A percentile compares a stretch with the other conserved stretches of the same genome.
Conservation (phyloP, 2,797 vertebrate genomes). For the Acipenser oxyrinchus region DNA sequence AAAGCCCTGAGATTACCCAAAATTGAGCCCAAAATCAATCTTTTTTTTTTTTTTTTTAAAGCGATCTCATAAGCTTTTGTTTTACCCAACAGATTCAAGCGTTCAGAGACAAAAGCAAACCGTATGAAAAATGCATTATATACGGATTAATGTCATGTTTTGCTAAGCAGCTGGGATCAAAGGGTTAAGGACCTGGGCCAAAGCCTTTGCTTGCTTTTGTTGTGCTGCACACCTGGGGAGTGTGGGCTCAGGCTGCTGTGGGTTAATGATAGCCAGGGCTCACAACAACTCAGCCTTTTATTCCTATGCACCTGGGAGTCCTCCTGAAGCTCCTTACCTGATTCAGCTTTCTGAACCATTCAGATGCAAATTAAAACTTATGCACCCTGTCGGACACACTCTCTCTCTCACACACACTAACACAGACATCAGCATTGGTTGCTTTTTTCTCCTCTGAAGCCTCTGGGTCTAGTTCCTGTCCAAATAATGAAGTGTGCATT, state of each 20-base stretch:
- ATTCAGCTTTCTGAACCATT: conserved; percentile 6
- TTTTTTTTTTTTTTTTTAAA: too few relatives aligned
- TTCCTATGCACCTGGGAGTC: conserved; percentile 14
- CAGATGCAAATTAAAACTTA: conserved; percentile 16
- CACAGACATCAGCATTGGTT: conserved; percentile 7
- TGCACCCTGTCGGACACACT: background rate
- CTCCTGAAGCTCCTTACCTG: conserved; percentile 4
- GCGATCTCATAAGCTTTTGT: too few relatives aligned
- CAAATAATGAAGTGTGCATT: background rate
- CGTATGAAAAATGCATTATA: background rate
- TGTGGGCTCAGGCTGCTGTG: conserved; percentile 5
- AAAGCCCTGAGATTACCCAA: too few relatives aligned
- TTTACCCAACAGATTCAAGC: too few relatives aligned
- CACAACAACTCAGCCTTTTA: background rate
- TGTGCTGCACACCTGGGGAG: conserved; percentile 2
- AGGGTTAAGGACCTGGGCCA: conserved; percentile 1
- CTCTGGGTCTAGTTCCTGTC: conserved; percentile 21
- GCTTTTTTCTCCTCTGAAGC: conserved; percentile 20
- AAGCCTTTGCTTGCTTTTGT: conserved; percentile 5
- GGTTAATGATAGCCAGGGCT: background rate
- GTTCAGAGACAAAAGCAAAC: background rate
- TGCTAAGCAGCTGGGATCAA: conserved; percentile 8
- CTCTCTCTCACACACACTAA: conserved; percentile 14
- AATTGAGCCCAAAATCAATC: too few relatives aligned
- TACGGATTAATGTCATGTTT: background rate